phyloP scores from a whole-genome alignment of 1,140 invertebrate genomes.

The Nautilus pompilius region DNA sequence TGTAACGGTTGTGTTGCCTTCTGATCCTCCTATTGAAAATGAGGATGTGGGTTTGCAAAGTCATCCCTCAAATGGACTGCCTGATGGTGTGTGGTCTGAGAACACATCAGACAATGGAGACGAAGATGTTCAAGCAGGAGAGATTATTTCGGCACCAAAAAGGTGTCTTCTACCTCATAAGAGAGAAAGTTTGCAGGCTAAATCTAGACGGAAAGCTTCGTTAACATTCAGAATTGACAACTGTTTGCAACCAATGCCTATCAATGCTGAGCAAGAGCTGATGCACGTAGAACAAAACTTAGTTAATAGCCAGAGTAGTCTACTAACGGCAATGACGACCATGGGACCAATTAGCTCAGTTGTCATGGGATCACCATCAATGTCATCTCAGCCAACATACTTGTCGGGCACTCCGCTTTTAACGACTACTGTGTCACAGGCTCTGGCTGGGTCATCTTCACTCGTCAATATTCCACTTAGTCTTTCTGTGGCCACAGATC shows the following conservation, averaged over 20 bases:
- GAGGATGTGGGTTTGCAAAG: slow-evolving; percentile 12
- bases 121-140: slow-evolving; percentile 13
- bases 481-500: background rate
- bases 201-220: slow-evolving; percentile 32
- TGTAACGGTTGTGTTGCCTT: slow-evolving; percentile 45
- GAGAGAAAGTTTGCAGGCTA: slow-evolving; percentile 11
- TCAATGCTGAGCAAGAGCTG: background rate
- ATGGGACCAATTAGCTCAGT: slow-evolving; percentile 2
- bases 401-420: background rate
- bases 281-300: background rate
- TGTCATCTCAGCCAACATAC: background rate
- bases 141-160: slow-evolving; percentile 34
- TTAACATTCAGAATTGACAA: slow-evolving; percentile 22
- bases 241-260: slow-evolving; percentile 1
- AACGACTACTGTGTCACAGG: background rate
- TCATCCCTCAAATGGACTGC: background rate
- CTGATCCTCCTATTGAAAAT: slow-evolving; percentile 28
- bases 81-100: slow-evolving; percentile 19
- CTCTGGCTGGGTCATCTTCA: background rate
- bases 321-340: background rate
- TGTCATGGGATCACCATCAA: background rate
- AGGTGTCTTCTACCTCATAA: slow-evolving; percentile 20
- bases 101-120: slow-evolving; percentile 13
- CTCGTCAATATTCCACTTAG: slow-evolving; percentile 3
- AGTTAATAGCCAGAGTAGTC: background rate